Evolutionary conservation across 2,797 vertebrate species (phyloP), one percentile per base, ranked within the genome.

Genomic region (Allobates femoralis): DNA sequence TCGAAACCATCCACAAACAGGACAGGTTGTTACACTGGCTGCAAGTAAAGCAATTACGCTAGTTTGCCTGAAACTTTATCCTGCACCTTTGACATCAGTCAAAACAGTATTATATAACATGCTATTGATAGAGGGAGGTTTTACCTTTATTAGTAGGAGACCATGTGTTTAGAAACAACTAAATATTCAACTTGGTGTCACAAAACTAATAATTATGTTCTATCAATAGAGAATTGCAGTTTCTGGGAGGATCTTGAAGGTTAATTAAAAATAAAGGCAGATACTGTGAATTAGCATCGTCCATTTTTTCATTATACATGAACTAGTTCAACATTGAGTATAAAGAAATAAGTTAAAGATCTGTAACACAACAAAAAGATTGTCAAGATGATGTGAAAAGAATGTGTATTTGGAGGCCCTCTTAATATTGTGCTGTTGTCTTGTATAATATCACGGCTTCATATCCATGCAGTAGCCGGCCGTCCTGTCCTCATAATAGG

Each of bases 51-150:
- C 80, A 83, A 58, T 83, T 83, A 74, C 51, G 21, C 67, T 26
- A 21, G 34, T 28, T 23, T 41, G n/a, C 23, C 51, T 58, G 81
- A 83, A 83, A 83, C 81, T 18, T 55, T 83, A 83, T 74, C 67
- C 53, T 56, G 51, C 18, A 19, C 18, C 32, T 73, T 67, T 83
- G 67, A 83, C 67, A 73, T 83, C 81, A 74, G 81, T 18, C 30
- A 60, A 74, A 83, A 74, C 34, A 74, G 67, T 41, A 83, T 83
- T 74, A 83, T 83, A 73, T 83, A 37, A 71, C 67, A 73, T 28
- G 81, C 66, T 41, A 41, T 73, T 83, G 66, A 74, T 60, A 19
- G 81, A 83, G 55, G 26, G 67, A 82, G 26, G 51, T 41, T 60
- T 37, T 58, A 34, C 67, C 71, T 16, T 74, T 83, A 74, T 74